Percentiles rank a stretch among this genome's conserved stretches.
phyloP scores from a whole-genome alignment of 2,113 vertebrate genomes.

The Megaleporinus macrocephalus region DNA sequence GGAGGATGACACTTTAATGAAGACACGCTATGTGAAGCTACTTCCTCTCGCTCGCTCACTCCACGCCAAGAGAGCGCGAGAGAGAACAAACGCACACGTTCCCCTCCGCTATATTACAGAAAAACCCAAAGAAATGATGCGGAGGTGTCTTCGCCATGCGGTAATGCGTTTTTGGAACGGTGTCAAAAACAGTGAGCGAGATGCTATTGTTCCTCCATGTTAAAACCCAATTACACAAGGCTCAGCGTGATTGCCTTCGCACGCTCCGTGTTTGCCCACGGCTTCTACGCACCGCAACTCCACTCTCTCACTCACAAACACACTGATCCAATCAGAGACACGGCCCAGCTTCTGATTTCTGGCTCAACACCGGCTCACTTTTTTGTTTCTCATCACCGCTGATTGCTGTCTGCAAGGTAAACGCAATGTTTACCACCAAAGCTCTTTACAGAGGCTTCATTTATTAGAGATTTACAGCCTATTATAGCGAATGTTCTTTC shows the following conservation, averaged over 20 bases:
- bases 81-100: constrained; percentile 58
- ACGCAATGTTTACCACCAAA: constrained; percentile 19
- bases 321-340: constrained; percentile 45
- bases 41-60: constrained; percentile 70
- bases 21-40: constrained; percentile 77
- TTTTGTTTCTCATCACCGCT: constrained; percentile 38
- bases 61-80: constrained; percentile 61
- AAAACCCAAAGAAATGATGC: constrained; percentile 71
- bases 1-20: constrained; percentile 85
- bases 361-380: constrained; percentile 15
- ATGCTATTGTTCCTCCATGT: constrained; percentile 74
- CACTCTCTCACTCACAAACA: constrained; percentile 11
- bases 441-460: constrained; percentile 13
- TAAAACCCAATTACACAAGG: constrained; percentile 78
- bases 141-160: constrained; percentile 59
- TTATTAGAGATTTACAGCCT: constrained; percentile 23
- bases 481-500: constrained; percentile 19
- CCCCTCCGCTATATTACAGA: constrained; percentile 56
- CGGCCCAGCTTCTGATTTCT: constrained; percentile 21
- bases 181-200: constrained; percentile 76
- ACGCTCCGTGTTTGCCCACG: constrained; percentile 40
- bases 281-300: constrained; percentile 15
- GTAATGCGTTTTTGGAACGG: constrained; percentile 76
- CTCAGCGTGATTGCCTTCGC: constrained; percentile 65
- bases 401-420: constrained; percentile 28